Conservation (phyloP, 1,140 invertebrate species). For the Panulirus ornatus region DNA sequence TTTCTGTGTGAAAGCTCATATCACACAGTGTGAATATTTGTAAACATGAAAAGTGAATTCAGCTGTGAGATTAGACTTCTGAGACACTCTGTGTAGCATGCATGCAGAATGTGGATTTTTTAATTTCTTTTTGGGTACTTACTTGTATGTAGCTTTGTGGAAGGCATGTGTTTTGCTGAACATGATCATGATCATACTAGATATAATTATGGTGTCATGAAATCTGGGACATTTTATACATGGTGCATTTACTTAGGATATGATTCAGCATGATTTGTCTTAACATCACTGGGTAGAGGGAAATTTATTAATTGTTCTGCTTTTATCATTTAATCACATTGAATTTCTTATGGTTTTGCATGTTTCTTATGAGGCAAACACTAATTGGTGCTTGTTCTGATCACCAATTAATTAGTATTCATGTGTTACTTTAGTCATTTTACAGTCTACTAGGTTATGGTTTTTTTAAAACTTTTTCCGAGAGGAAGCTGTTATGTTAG, state of each 20-base stretch:
- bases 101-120: background rate
- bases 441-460: too few species aligned
- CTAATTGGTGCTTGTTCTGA: slow-evolving; percentile 8
- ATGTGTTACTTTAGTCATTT: slow-evolving; percentile 3
- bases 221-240: background rate
- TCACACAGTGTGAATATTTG: too few species aligned
- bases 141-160: background rate
- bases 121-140: background rate
- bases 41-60: too few species aligned
- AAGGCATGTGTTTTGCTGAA: slow-evolving; percentile 18
- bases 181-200: too few species aligned
- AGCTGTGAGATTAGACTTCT: too few species aligned
- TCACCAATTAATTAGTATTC: background rate
- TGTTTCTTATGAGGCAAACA: slow-evolving; percentile 4
- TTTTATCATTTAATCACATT: background rate
- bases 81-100: too few species aligned
- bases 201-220: background rate
- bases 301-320: background rate
- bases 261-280: background rate
- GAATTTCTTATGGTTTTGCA: slow-evolving; percentile 3
- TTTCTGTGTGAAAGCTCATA: too few species aligned
- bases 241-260: background rate
- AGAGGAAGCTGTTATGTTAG: too few species aligned
- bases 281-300: background rate
- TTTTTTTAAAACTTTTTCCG: too few species aligned